Evolutionary conservation across 2,797 vertebrate species (phyloP), one percentile per base, ranked within the genome.

Genomic region (Sebastolobus alascanus): DNA sequence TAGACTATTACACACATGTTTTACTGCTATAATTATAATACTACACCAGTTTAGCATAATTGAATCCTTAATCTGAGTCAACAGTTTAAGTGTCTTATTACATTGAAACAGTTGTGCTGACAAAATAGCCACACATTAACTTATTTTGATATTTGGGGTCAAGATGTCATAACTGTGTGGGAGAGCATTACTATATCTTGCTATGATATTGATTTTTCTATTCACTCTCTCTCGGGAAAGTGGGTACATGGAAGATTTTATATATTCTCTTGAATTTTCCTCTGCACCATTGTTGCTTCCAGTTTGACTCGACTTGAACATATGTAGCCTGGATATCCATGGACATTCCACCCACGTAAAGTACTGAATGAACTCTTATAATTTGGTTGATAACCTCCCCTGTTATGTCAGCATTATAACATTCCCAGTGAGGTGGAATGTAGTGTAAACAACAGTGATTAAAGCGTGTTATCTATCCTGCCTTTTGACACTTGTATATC

Each of bases 391-490:
- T 91, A 91, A 92, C 89, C 91, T 87, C 77, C 65, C 70, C 46
- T 87, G 84, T 87, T 85, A 73, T 87, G 93, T 92, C 88, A 90
- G 81, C 82, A 76, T 88, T 89, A 35, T 84, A 90, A 91, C 89
- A 87, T 91, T 88, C 84, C 79, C 65, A 58, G 77, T 72, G 78
- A 90, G 80, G 79, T 77, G 67, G 70, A 80, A 85, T 81, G 84
- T 50, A 88, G 79, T 72, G 84, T 89, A 90, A 93, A 93, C 92
- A 93, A 83, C 82, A 86, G 89, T 90, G 91, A 92, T 93, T 93
- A 91, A 79, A 90, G 90, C 29, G 2, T 69, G 78, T 91, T 91
- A 92, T 94, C 91, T 86, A 50, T 9, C 56, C 85, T 83, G 77
- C 82, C 88, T 81, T 94, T 90, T 93, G 89, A 93, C 92, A 92